Percentiles rank a stretch among this genome's conserved stretches.
These are phyloP conservation scores for Archocentrus centrarchus DNA, from an alignment of 2,113 vertebrate species.

Conservation along the genomic window DNA sequence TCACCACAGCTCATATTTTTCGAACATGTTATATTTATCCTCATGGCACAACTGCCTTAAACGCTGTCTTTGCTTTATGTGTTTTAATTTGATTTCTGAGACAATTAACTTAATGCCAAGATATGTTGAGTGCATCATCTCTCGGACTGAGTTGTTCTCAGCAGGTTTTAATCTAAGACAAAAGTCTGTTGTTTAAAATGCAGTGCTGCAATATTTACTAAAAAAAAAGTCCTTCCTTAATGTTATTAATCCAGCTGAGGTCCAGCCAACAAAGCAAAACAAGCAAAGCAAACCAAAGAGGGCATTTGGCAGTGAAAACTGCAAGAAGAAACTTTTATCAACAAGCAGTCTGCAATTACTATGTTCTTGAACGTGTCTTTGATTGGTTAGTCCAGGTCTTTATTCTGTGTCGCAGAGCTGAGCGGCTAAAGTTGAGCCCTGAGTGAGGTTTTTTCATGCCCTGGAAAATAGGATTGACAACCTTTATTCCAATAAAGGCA, in stretches of 20 bases:
- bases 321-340: no score
- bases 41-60: neutral
- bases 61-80: neutral
- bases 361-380: no score
- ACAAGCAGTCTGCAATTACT: no score
- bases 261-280: neutral
- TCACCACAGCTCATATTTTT: constrained; percentile 4
- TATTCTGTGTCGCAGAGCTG: no score
- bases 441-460: no score
- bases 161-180: neutral
- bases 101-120: constrained; percentile 11
- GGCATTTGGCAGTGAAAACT: no score
- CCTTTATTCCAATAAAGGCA: no score
- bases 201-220: neutral
- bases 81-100: constrained; percentile 2
- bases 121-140: neutral
- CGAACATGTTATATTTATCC: neutral
- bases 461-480: no score
- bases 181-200: neutral
- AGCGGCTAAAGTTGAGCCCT: no score
- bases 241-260: neutral
- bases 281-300: no score
- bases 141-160: neutral
- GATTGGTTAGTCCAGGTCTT: no score
- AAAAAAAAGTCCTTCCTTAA: neutral